These are phyloP conservation scores for Coenonympha glycerion DNA, from an alignment of 2,888 invertebrate species.

Conservation along the genomic window DNA sequence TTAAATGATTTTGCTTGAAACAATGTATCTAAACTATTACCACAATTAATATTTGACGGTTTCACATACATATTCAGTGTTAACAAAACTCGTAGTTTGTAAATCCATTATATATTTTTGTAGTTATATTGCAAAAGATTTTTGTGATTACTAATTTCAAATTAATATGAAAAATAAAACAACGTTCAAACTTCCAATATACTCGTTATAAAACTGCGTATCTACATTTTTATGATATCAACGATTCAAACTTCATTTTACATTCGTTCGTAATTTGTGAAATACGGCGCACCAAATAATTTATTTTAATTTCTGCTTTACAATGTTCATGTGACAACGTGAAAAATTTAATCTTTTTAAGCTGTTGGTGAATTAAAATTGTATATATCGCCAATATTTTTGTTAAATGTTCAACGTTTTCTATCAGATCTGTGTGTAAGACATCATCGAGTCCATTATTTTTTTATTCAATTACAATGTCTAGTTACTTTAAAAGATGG, in stretches of 20 bases:
- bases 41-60: no score
- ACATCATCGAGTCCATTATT: not conserved
- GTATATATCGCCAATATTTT: not conserved
- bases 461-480: not conserved
- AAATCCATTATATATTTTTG: no score
- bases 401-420: not conserved
- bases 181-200: no score
- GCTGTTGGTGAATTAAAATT: slow-evolving; percentile 1
- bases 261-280: slow-evolving; percentile 32
- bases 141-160: no score
- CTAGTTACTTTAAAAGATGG: no score
- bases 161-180: no score
- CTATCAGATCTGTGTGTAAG: not conserved
- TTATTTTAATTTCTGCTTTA: slow-evolving; percentile 17
- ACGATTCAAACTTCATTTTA: slow-evolving; percentile 32
- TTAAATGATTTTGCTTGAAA: no score
- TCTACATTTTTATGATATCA: not conserved
- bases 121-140: no score
- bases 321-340: slow-evolving; percentile 14
- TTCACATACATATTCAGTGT: no score
- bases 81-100: no score
- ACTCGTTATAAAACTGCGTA: not conserved
- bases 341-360: slow-evolving; percentile 1
- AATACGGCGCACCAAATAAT: slow-evolving; percentile 19
- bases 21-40: no score